Evolutionary conservation across 2,113 vertebrate species (phyloP).

Genomic region (Tor tambroides): DNA sequence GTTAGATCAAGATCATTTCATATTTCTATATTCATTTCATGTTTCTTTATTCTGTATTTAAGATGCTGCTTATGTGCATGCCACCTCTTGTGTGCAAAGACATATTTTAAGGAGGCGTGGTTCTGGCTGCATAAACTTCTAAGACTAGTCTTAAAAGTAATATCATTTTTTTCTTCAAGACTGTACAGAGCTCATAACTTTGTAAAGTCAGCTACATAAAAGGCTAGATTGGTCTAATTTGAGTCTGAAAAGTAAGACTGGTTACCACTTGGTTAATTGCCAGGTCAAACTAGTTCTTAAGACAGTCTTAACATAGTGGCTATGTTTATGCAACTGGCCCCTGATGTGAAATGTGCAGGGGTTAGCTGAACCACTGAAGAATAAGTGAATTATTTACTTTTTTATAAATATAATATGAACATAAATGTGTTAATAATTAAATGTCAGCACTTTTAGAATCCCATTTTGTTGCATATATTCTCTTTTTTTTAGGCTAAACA

Average conservation of each 20-base stretch:
- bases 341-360: not conserved
- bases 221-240: no score
- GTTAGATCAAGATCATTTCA: not conserved
- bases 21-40: not conserved
- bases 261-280: no score
- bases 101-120: not conserved
- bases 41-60: not conserved
- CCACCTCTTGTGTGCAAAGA: not conserved
- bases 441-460: not conserved
- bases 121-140: no score
- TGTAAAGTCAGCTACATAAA: no score
- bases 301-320: not conserved
- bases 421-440: not conserved
- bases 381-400: not conserved
- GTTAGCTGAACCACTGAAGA: not conserved
- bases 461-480: not conserved
- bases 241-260: no score
- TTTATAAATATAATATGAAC: not conserved
- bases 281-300: no score
- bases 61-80: not conserved
- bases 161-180: no score
- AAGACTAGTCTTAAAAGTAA: no score
- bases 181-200: no score
- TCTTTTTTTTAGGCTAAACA: not conserved
- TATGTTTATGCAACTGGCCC: not conserved